A percentile compares a stretch with the other conserved stretches of the same genome.
These are phyloP conservation scores for Crotalus tigris DNA, from an alignment of 2,113 vertebrate species.

Conservation along the genomic window DNA sequence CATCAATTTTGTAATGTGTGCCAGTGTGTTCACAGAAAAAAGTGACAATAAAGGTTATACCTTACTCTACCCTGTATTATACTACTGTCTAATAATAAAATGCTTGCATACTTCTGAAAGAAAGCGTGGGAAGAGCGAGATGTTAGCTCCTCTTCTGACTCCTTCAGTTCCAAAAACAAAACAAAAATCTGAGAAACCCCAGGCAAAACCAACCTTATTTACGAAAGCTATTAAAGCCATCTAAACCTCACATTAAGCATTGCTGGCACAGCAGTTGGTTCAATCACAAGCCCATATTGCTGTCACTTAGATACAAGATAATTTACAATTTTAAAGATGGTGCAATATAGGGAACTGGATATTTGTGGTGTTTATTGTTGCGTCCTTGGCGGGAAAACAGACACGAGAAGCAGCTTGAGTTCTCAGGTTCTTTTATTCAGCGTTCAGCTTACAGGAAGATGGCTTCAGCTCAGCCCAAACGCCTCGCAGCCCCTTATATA, in stretches of 20 bases:
- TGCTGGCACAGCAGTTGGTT: constrained; percentile 68
- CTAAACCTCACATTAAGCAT: constrained; percentile 70
- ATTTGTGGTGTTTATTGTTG: constrained; percentile 16
- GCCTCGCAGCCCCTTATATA: too few relatives aligned
- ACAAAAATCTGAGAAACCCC: constrained; percentile 50
- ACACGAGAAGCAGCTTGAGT: too few relatives aligned
- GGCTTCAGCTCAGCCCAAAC: too few relatives aligned
- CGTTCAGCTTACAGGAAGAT: too few relatives aligned
- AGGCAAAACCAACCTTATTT: constrained; percentile 65
- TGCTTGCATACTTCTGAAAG: not conserved
- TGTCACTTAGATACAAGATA: constrained; percentile 67
- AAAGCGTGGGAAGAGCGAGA: not conserved
- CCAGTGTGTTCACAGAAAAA: not conserved
- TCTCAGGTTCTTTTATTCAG: too few relatives aligned
- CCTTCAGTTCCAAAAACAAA: constrained; percentile 51
- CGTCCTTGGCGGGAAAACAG: too few relatives aligned
- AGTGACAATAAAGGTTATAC: not conserved
- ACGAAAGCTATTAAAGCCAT: constrained; percentile 71
- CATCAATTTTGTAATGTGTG: not conserved
- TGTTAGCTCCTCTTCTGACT: constrained; percentile 44
- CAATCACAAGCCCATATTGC: constrained; percentile 66
- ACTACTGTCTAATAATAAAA: not conserved
- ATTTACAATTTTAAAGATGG: constrained; percentile 68
- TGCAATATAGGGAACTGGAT: constrained; percentile 35
- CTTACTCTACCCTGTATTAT: not conserved